Conservation (phyloP, 2,113 vertebrate species). For the Lycocorax pyrrhopterus region DNA sequence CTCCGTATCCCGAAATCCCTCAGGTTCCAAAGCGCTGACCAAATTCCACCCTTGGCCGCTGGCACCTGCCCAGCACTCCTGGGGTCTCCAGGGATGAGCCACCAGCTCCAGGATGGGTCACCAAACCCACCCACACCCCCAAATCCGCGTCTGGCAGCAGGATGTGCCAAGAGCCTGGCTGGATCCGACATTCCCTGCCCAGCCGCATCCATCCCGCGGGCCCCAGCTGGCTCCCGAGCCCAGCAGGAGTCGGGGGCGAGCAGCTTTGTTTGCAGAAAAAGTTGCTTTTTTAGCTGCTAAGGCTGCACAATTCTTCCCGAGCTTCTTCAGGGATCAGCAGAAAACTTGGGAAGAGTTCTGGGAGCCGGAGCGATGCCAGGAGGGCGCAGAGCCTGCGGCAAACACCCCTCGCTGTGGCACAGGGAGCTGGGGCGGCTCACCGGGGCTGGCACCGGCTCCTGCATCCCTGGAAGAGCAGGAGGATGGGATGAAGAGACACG, state of each 20-base stretch:
- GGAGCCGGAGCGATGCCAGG: background rate
- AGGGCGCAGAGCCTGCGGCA: background rate
- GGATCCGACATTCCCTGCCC: background rate
- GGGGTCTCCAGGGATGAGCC: background rate
- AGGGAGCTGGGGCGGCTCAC: background rate
- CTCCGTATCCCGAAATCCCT: background rate
- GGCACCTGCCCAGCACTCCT: fast-evolving
- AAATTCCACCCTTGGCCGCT: fast-evolving
- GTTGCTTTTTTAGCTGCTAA: background rate
- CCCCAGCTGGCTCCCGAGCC: background rate
- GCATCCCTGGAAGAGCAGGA: fast-evolving
- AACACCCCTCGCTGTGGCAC: fast-evolving
- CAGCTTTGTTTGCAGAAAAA: background rate
- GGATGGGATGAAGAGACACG: background rate
- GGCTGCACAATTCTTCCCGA: background rate
- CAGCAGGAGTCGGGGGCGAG: background rate
- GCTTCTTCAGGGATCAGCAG: constrained; percentile 10
- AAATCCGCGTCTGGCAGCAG: fast-evolving
- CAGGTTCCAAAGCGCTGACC: background rate
- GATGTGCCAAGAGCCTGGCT: background rate
- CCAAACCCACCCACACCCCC: background rate
- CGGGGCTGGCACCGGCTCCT: background rate
- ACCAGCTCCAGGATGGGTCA: background rate
- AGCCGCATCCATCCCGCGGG: background rate
- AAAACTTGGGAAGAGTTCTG: constrained; percentile 13